phyloP scores from a whole-genome alignment of 2,113 vertebrate species.

The Semnopithecus entellus region DNA sequence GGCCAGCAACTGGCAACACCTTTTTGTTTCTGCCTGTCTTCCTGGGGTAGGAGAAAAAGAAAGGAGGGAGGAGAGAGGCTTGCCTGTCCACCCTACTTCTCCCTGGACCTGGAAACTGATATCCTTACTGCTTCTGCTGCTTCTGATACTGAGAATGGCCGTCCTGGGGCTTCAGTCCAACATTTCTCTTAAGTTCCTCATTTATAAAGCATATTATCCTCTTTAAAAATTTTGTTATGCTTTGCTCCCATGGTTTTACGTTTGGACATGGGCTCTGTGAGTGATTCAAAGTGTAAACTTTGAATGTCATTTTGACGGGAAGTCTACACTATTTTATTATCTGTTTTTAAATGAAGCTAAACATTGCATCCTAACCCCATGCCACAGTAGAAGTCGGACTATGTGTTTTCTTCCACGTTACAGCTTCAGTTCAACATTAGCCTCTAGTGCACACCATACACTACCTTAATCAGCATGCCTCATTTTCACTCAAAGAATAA shows the following conservation, averaged over 20 bases:
- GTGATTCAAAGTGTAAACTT: neutral
- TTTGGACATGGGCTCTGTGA: neutral
- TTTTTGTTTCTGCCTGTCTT: neutral
- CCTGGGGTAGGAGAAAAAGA: neutral
- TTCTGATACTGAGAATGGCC: neutral
- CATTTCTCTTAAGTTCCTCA: neutral
- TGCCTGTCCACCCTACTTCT: neutral
- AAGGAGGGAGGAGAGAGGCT: neutral
- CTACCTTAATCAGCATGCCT: too few relatives aligned
- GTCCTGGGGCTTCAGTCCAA: neutral
- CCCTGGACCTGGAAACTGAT: too few relatives aligned
- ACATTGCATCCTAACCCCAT: neutral
- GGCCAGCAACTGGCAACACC: neutral
- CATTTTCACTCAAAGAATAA: neutral
- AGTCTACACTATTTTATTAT: neutral
- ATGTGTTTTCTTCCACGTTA: accelerated
- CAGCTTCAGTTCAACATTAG: neutral
- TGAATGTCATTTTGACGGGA: neutral
- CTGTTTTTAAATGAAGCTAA: neutral
- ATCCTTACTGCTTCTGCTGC: neutral
- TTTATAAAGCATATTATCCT: neutral
- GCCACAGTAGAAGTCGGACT: too few relatives aligned
- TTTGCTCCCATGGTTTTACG: neutral
- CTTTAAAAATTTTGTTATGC: neutral
- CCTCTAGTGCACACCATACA: accelerated